Evolutionary conservation across 2,113 vertebrate species (phyloP).

Genomic region (Varanus salvator): DNA sequence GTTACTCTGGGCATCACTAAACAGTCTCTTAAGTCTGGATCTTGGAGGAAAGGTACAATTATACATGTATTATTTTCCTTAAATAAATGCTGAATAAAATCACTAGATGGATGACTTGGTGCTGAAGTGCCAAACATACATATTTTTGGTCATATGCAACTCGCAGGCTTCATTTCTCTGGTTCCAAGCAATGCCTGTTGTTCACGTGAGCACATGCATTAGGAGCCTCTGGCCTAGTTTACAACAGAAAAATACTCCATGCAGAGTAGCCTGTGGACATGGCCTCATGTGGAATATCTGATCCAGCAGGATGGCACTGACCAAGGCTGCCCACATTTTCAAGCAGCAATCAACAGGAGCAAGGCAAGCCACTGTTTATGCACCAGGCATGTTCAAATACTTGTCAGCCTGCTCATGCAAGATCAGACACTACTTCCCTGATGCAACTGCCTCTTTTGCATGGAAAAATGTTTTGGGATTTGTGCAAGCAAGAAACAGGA

Average conservation of each 20-base stretch:
- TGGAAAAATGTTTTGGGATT: background rate
- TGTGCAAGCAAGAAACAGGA: too few species aligned
- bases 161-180: background rate
- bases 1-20: constrained; percentile 38
- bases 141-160: background rate
- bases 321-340: background rate
- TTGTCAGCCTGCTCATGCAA: background rate
- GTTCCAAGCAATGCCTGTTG: background rate
- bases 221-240: background rate
- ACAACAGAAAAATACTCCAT: background rate
- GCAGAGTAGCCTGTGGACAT: background rate
- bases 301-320: background rate
- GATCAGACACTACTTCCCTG: background rate
- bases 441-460: background rate
- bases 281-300: background rate
- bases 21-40: constrained; percentile 26
- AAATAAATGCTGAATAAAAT: constrained; percentile 20
- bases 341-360: background rate
- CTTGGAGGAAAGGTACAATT: background rate
- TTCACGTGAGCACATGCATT: background rate
- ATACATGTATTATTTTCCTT: constrained; percentile 12
- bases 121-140: constrained; percentile 4
- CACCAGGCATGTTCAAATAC: background rate
- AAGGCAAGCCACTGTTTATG: background rate
- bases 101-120: constrained; percentile 21